Evolutionary conservation across 2,797 vertebrate species (phyloP).

Genomic region (Melanotaenia boesemani): DNA sequence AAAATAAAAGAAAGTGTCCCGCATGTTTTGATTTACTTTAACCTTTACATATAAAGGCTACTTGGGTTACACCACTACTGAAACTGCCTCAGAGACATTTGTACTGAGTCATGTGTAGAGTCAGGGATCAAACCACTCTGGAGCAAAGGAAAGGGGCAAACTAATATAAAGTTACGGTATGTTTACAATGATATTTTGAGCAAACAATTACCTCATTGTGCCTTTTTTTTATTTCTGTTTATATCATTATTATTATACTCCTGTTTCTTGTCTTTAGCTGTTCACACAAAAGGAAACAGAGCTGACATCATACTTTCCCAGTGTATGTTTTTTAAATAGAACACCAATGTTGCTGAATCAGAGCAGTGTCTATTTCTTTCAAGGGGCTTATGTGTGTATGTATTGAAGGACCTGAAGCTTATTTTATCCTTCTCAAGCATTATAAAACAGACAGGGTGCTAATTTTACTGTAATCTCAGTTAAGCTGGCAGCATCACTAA

Average conservation of each 20-base stretch:
- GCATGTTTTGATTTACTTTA: background rate
- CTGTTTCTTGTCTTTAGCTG: background rate
- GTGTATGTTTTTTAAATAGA: background rate
- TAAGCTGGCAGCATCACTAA: background rate
- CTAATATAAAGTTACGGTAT: too few species aligned
- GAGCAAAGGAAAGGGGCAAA: background rate
- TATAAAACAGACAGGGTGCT: background rate
- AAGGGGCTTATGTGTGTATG: background rate
- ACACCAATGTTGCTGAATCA: background rate
- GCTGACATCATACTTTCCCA: background rate
- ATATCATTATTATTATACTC: background rate
- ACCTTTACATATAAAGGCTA: too few species aligned
- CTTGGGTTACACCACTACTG: background rate
- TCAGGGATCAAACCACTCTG: background rate
- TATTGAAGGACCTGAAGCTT: background rate
- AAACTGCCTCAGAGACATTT: background rate
- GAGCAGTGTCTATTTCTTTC: background rate
- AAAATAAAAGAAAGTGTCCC: background rate
- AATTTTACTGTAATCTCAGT: slow-evolving; percentile 1
- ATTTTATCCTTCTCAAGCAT: background rate
- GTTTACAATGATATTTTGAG: background rate
- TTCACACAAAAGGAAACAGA: background rate
- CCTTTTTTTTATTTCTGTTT: background rate
- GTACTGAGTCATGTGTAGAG: background rate
- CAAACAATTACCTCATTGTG: too few species aligned